These are phyloP conservation scores for Augochlorella aurata DNA, from an alignment of 2,888 invertebrate genomes.

Conservation along the genomic window DNA sequence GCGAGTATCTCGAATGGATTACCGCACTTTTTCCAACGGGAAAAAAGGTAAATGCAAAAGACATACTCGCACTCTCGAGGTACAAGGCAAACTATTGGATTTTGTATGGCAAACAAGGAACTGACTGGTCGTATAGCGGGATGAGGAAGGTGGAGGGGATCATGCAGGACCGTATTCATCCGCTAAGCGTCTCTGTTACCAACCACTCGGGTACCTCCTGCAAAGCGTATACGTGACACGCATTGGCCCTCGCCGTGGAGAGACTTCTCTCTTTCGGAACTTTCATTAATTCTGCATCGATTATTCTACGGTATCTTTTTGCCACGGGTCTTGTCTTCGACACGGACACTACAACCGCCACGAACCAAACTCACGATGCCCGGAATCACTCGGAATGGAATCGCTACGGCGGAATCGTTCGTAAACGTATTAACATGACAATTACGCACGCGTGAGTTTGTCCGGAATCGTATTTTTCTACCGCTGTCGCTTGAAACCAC, in stretches of 20 bases:
- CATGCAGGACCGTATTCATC: constrained; percentile 75
- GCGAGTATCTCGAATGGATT: constrained; percentile 56
- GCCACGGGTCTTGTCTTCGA: neutral
- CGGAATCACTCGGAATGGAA: constrained; percentile 42
- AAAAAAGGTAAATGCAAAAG: constrained; percentile 70
- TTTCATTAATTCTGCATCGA: constrained; percentile 57
- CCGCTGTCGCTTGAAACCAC: constrained; percentile 25
- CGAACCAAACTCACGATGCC: neutral
- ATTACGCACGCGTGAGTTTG: constrained; percentile 32
- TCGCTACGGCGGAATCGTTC: constrained; percentile 24
- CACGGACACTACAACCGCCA: neutral
- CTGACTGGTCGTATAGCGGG: constrained; percentile 80
- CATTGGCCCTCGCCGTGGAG: constrained; percentile 35
- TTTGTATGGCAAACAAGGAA: constrained; percentile 82
- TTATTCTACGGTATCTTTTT: constrained; percentile 38
- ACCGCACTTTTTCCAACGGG: constrained; percentile 65
- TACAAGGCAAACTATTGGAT: constrained; percentile 82
- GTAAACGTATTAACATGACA: constrained; percentile 27
- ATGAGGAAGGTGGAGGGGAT: constrained; percentile 65
- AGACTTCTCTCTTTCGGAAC: constrained; percentile 42
- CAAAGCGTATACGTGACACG: constrained; percentile 56
- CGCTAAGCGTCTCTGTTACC: constrained; percentile 65
- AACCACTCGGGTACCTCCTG: constrained; percentile 67
- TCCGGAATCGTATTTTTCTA: constrained; percentile 37
- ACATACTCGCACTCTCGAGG: constrained; percentile 77